Evolutionary conservation across 2,113 vertebrate genomes (phyloP).

Genomic region (Hippocampus comes): DNA sequence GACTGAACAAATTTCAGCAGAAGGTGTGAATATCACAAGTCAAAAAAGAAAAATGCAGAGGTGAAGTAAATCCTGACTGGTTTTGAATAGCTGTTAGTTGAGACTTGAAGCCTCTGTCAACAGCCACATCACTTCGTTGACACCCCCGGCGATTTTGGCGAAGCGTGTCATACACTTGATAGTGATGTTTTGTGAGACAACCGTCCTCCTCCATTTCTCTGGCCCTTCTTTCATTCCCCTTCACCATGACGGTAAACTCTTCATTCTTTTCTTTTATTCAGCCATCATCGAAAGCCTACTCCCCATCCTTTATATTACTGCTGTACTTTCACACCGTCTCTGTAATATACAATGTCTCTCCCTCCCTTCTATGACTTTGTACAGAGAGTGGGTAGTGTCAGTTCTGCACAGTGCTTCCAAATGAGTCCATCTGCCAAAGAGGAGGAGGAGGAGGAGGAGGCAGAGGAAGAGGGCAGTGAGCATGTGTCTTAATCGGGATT

Average conservation of each 20-base stretch:
- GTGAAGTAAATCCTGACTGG: neutral
- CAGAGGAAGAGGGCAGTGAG: conserved; percentile 33
- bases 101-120: neutral
- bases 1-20: neutral
- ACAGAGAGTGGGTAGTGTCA: conserved; percentile 46
- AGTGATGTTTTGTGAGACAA: conserved; percentile 20
- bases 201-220: neutral
- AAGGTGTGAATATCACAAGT: neutral
- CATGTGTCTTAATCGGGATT: conserved; percentile 49
- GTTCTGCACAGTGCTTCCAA: conserved; percentile 35
- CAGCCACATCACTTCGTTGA: neutral
- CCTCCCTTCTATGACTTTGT: conserved; percentile 3
- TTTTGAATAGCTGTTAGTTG: neutral
- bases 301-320: conserved; percentile 12
- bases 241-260: conserved; percentile 24
- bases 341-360: neutral
- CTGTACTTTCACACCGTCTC: conserved; percentile 22
- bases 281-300: conserved; percentile 20
- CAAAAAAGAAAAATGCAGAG: neutral
- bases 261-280: conserved; percentile 21
- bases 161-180: conserved; percentile 26
- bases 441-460: conserved; percentile 22
- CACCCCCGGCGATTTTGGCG: neutral
- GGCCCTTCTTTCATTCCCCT: conserved; percentile 33
- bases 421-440: conserved; percentile 50